Evolutionary conservation across 92 coral and sea anemone genomes (phyloP).

Genomic region (Siderastrea siderea): DNA sequence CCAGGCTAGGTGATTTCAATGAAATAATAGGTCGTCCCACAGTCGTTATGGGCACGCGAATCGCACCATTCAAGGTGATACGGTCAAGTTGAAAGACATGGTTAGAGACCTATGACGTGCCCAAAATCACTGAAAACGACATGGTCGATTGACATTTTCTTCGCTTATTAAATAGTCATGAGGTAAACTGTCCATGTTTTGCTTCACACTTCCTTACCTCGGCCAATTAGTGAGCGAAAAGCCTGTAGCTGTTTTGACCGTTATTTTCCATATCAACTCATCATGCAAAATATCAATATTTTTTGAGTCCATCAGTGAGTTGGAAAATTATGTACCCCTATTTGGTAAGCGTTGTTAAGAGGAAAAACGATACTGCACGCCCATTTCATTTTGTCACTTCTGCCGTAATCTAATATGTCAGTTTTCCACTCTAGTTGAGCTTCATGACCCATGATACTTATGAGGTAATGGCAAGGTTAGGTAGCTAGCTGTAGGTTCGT

Average conservation of each 20-base stretch:
- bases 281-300: background rate
- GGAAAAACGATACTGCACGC: background rate
- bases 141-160: slow-evolving; percentile 2
- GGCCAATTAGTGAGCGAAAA: background rate
- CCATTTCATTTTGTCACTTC: slow-evolving; percentile 25
- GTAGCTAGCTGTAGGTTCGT: slow-evolving; percentile 10
- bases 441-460: slow-evolving; percentile 82
- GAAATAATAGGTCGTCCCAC: slow-evolving; percentile 38
- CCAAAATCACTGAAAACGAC: background rate
- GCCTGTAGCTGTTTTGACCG: background rate
- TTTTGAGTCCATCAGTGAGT: background rate
- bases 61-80: slow-evolving; percentile 21
- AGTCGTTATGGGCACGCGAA: slow-evolving; percentile 2
- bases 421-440: slow-evolving; percentile 35
- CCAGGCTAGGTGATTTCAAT: background rate
- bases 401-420: slow-evolving; percentile 20
- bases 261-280: background rate
- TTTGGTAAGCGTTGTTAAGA: background rate
- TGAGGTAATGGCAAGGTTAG: slow-evolving; percentile 87
- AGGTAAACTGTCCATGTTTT: background rate
- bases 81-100: slow-evolving; percentile 8
- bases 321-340: background rate
- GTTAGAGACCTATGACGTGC: slow-evolving; percentile 12
- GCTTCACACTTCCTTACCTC: background rate
- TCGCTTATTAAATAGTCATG: slow-evolving; percentile 9